Base-by-base conservation (phyloP, 2,113 vertebrate genomes). In the Chamaea fasciata region DNA sequence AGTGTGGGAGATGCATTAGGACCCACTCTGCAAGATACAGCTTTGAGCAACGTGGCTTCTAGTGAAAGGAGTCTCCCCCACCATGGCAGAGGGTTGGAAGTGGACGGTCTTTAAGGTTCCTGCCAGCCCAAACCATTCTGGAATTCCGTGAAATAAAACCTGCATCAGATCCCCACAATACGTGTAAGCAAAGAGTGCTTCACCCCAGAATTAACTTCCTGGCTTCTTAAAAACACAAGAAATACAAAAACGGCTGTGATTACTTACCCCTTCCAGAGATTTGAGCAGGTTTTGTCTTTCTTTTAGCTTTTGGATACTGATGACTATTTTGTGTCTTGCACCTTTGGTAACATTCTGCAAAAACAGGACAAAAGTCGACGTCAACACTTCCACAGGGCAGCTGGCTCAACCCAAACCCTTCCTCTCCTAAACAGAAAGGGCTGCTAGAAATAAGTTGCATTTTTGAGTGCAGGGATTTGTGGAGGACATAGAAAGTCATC, bases 281-380 rank as follows among this genome's bases (percentile, higher is more conserved):
- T 99, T 99, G 63, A 99, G 98, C 63, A 99, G 98, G 90, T 99
- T 99, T 93, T 99, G 99, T 88, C 99, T 98, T 94, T 99, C 99
- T 96, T 99, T 99, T 92, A 99, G 98, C 97, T 99, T 99, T 97
- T 99, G 98, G 97, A 99, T 99, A 96, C 99, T 99, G 98, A 99
- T 99, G 87, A 99, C 98, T 71, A 99, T 99, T 98, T 99, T 99
- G 98, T 99, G 99, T 84, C 99, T 98, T 7, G 99, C 99, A 13
- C 99, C 99, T 99, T 99, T 99, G 96, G 99, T 99, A 97, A 99
- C 99, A 15, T 99, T 99, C 99, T 99, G 98, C 35, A 97, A 95
- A 95, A 91, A 15, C 16, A 95, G 85, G 44, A 80, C 23, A 90
- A 60, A 90, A 55, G 5, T 18, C 22, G 53, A 47, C 0, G 1